phyloP scores from a whole-genome alignment of 2,888 invertebrate species.

The Bimastos eiseni region DNA sequence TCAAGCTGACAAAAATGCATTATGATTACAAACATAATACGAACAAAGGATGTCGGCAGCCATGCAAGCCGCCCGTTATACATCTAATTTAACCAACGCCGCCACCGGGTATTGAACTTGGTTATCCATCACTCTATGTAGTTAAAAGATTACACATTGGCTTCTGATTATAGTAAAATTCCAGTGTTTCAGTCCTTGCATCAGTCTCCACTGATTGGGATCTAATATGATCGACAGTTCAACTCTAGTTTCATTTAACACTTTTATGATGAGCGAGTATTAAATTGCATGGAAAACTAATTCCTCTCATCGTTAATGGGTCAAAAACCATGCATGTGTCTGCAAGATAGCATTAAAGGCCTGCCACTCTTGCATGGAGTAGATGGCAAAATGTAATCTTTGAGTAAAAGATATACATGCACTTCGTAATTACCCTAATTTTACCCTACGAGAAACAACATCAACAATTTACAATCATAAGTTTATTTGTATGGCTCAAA shows the following conservation, averaged over 20 bases:
- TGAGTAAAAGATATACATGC: not conserved
- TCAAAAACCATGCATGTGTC: too few species aligned
- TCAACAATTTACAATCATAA: not conserved
- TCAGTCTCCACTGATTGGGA: not conserved
- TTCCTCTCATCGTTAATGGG: too few species aligned
- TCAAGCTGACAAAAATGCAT: too few species aligned
- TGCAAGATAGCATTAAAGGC: not conserved
- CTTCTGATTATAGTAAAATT: not conserved
- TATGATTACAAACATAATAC: too few species aligned
- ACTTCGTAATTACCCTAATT: not conserved
- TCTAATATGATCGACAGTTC: not conserved
- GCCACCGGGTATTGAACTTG: too few species aligned
- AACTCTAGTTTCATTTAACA: not conserved
- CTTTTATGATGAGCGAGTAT: too few species aligned
- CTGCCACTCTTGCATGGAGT: not conserved
- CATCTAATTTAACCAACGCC: too few species aligned
- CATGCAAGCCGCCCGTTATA: too few species aligned
- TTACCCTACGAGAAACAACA: not conserved
- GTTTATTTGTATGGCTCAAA: too few species aligned
- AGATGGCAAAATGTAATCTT: not conserved
- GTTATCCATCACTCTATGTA: too few species aligned
- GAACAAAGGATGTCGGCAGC: too few species aligned
- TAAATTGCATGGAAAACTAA: too few species aligned
- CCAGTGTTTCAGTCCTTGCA: not conserved
- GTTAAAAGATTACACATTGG: not conserved